Conservation (phyloP, 2,113 vertebrate genomes). For the Sminthopsis crassicaudata region DNA sequence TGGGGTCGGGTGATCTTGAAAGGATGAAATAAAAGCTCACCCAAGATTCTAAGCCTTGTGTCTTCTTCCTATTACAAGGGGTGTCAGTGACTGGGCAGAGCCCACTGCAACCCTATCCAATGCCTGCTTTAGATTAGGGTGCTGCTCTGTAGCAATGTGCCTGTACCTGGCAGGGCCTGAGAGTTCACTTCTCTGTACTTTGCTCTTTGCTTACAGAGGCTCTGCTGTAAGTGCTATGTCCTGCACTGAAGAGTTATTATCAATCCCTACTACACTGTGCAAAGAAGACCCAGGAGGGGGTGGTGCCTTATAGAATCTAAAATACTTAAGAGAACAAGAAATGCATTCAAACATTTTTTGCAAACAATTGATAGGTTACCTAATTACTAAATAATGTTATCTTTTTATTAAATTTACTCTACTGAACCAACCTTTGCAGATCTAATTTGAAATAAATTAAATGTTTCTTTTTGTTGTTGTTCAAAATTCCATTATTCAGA, state of each 20-base stretch:
- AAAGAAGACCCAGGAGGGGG: conserved; percentile 51
- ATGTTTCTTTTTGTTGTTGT: neutral
- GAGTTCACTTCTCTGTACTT: neutral
- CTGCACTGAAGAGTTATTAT: conserved; percentile 1
- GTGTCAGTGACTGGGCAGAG: neutral
- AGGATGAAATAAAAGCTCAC: neutral
- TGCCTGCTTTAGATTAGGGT: too few species aligned
- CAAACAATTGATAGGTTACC: conserved; percentile 47
- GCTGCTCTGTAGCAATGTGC: neutral
- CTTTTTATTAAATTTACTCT: conserved; percentile 63
- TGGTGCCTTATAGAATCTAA: neutral
- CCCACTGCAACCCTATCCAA: neutral
- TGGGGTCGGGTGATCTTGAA: neutral
- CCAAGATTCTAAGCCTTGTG: neutral
- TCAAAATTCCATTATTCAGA: neutral
- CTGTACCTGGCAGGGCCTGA: neutral
- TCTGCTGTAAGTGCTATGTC: neutral
- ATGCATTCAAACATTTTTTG: conserved; percentile 14
- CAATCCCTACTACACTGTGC: neutral
- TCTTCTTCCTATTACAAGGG: neutral
- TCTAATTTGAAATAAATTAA: conserved; percentile 35
- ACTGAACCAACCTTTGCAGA: conserved; percentile 14
- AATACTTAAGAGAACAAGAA: neutral
- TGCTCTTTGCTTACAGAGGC: conserved; percentile 18
- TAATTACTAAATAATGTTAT: conserved; percentile 63